These are phyloP conservation scores for Dromas ardeola DNA, from an alignment of 2,113 vertebrate genomes.

Conservation along the genomic window DNA sequence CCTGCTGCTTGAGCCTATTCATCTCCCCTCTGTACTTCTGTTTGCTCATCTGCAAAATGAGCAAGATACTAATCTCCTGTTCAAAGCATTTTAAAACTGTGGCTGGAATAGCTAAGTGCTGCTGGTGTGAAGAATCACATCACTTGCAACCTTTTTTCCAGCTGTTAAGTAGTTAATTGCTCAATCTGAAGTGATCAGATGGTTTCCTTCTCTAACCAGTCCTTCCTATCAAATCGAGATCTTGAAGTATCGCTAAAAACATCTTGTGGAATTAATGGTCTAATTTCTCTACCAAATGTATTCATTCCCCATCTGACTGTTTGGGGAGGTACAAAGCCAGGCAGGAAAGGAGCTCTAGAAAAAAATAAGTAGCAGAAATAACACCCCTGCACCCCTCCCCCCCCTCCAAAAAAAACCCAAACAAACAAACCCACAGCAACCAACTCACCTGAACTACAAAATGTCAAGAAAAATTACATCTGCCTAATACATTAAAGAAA, in stretches of 20 bases:
- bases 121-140: slow-evolving; percentile 27
- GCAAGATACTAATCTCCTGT: slow-evolving; percentile 60
- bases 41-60: slow-evolving; percentile 67
- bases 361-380: not conserved
- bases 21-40: slow-evolving; percentile 48
- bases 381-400: not conserved
- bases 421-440: not conserved
- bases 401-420: not conserved
- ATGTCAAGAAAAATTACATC: not conserved
- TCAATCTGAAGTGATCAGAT: slow-evolving; percentile 46
- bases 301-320: slow-evolving; percentile 8
- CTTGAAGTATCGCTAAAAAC: slow-evolving; percentile 4
- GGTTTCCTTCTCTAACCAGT: slow-evolving; percentile 35
- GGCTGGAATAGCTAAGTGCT: slow-evolving; percentile 21
- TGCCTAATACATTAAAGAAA: not conserved
- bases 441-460: not conserved
- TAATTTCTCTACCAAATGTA: slow-evolving; percentile 27
- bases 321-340: not conserved
- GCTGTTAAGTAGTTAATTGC: slow-evolving; percentile 66
- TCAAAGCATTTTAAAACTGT: slow-evolving; percentile 52
- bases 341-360: not conserved
- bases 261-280: slow-evolving; percentile 1
- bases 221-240: slow-evolving; percentile 33
- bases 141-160: slow-evolving; percentile 32
- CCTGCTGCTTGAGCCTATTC: slow-evolving; percentile 46